Base-by-base conservation (phyloP, 2,888 invertebrate genomes). In the Drosophila siamana region DNA sequence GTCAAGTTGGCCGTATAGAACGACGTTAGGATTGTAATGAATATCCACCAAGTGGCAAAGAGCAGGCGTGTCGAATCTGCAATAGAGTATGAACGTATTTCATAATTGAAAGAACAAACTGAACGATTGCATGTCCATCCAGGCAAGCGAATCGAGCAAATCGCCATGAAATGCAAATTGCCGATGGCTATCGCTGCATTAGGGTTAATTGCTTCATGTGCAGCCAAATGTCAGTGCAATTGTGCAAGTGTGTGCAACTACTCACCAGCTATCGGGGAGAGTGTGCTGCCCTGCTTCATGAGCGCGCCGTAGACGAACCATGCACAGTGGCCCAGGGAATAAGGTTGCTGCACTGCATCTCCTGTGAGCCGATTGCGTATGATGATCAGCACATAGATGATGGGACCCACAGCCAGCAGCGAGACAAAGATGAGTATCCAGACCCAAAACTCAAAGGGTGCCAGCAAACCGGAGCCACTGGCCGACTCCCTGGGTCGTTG, bases 21-120 rank as follows among this genome's bases (percentile, higher is more conserved):
- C 9, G 97, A 96, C 0, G 97, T 97, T 47, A 97, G 92, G 52
- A 97, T 94, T 36, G 96, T 96, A 78, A 97, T 96, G 90, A 97
- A 97, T 68, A 98, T 94, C 97, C 97, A 97, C 97, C 97, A 97
- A 0, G 97, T 97, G 8, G 97, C 96, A 91, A 97, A 97, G 7
- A 97, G 93, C 36, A 97, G 93, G 54, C 97, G 94, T 0, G 97
- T 95, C 16, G 97, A 95, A 92, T 97, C 97, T 97, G 90, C 9
- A 93, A 77, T 36, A 6, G 5, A 46, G 41, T 22, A 51, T 55
- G n/a, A 41, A 44, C 28, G 6, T 33, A 50, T 38, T 13, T 19
- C 40, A 36, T 71, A 71, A 79, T 70, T 80, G 81, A 80, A 80
- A 56, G 40, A 36, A 64, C 85, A 86, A 86, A 80, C 68, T 54